Base-by-base conservation (phyloP, 2,797 vertebrate genomes). In the Epinephelus coioides region DNA sequence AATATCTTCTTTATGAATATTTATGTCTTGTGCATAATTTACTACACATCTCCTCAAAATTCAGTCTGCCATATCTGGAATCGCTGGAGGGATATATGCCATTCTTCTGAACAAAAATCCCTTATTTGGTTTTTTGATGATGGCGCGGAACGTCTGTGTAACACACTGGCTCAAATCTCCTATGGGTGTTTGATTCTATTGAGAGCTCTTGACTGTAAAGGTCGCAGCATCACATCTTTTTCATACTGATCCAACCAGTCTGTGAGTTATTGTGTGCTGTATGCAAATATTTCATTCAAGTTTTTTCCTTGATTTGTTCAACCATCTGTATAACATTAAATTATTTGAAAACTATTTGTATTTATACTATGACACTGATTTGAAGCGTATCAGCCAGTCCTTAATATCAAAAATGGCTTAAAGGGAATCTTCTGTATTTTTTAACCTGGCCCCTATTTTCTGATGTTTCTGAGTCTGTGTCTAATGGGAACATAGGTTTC, bases 31-130 rank as follows among this genome's bases (percentile, higher is more conserved):
- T 47, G 13, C 18, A 34, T 74, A 5, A 34, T 56, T 76, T 57
- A 11, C 15, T 11, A 68, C 19, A 76, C 14, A 61, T 76, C 60
- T 60, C 13, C 21, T 8, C 17, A 21, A 60, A 66, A 43, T 50
- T 50, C 21, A 27, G 27, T 27, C 46, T 9, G 21, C 5, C 30
- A 51, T 51, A 17, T 46, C 46, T 27, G n/a, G 10, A 15, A 14
- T 53, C 9, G 21, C 44, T 46, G 21, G 40, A 23, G 4, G 6
- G 47, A 61, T 9, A 40, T 30, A 43, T 11, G 3, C 2, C 17
- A 44, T n/a, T 53, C 7, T 19, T 68, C 30, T 13, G 27, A n/a
- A 25, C 49, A 23, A 21, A 65, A 30, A 30, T 15, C 9, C 21
- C 21, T 44, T 8, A 30, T 64, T 27, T 14, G 9, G 2, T 44